Percentiles rank a stretch among this genome's conserved stretches.
These are phyloP conservation scores for Chelonus formosanus DNA, from an alignment of 2,888 invertebrate species.

Conservation along the genomic window DNA sequence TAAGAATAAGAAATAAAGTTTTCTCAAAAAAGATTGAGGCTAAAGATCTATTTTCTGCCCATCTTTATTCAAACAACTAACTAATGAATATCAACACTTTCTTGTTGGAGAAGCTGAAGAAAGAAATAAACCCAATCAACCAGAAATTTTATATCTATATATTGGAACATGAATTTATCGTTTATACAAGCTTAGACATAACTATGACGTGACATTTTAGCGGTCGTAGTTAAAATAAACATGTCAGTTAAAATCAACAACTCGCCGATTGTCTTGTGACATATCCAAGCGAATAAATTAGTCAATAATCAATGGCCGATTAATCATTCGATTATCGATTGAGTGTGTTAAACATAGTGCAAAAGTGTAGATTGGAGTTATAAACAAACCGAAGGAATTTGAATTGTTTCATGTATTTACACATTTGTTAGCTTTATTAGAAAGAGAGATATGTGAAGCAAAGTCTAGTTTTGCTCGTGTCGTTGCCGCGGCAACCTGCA, in stretches of 20 bases:
- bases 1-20: slow-evolving; percentile 8
- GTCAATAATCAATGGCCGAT: slow-evolving; percentile 12
- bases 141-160: too few relatives aligned
- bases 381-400: background rate
- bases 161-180: background rate
- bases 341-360: slow-evolving; percentile 1
- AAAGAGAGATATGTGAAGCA: background rate
- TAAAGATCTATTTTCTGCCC: slow-evolving; percentile 2
- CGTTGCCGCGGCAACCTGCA: slow-evolving; percentile 52
- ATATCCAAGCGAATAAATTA: slow-evolving; percentile 13
- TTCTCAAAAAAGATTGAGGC: background rate
- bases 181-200: slow-evolving; percentile 1
- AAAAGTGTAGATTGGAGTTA: background rate
- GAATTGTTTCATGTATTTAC: too few relatives aligned
- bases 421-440: too few relatives aligned
- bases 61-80: slow-evolving; percentile 1
- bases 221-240: slow-evolving; percentile 2
- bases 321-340: slow-evolving; percentile 7
- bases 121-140: background rate
- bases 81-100: background rate
- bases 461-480: slow-evolving; percentile 43
- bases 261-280: slow-evolving; percentile 11
- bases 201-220: slow-evolving; percentile 13
- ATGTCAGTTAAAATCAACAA: slow-evolving; percentile 11
- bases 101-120: background rate